Conservation (phyloP, 1,140 invertebrate genomes). For the Micrasema longulum region DNA sequence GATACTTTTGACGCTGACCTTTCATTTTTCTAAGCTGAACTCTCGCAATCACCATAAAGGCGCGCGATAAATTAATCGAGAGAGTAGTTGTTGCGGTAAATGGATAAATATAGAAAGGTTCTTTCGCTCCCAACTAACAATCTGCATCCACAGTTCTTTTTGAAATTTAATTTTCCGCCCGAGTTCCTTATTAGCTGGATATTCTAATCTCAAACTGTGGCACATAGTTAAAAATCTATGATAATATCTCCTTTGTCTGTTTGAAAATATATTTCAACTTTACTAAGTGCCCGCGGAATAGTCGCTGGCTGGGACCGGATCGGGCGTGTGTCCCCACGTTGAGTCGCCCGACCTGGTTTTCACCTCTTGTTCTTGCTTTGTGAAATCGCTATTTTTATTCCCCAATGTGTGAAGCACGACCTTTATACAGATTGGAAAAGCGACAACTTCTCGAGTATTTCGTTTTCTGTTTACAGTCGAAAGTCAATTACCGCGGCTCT, state of each 20-base stretch:
- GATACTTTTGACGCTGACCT: not conserved
- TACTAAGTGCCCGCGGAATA: not conserved
- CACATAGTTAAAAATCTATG: not conserved
- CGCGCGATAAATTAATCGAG: conserved; percentile 1
- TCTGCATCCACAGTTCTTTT: conserved; percentile 3
- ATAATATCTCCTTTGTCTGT: not conserved
- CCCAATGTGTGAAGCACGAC: conserved; percentile 27
- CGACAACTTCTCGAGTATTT: not conserved
- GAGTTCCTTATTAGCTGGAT: not conserved
- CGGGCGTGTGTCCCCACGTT: not conserved
- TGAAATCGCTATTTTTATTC: conserved; percentile 51
- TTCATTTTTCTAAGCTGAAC: not conserved
- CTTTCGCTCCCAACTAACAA: not conserved
- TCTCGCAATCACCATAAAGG: conserved; percentile 6
- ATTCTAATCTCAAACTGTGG: not conserved
- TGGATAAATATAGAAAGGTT: conserved; percentile 9
- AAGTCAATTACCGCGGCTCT: not conserved
- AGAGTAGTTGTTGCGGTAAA: not conserved
- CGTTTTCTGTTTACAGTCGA: conserved; percentile 14
- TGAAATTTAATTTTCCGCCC: not conserved
- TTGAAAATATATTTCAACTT: not conserved
- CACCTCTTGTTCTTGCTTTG: conserved; percentile 49
- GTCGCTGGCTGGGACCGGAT: not conserved
- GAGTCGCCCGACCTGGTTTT: conserved; percentile 43
- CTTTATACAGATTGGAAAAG: conserved; percentile 24